phyloP scores from a whole-genome alignment of 2,113 vertebrate genomes.

The Bubo blakistoni region DNA sequence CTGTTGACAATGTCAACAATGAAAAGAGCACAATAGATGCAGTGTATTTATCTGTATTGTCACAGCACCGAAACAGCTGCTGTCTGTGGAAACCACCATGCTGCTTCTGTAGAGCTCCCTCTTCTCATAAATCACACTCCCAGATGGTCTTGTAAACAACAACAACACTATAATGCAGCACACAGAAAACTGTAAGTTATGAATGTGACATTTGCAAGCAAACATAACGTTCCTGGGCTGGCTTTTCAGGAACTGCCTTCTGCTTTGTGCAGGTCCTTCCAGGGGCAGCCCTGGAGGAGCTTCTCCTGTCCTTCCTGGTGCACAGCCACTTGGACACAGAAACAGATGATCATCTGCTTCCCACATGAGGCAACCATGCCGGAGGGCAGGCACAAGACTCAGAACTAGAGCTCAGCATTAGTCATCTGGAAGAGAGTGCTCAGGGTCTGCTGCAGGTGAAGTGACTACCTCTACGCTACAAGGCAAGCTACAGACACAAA shows the following conservation, averaged over 20 bases:
- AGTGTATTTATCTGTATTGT: slow-evolving; percentile 48
- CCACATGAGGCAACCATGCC: not conserved
- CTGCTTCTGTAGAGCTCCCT: not conserved
- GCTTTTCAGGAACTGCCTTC: not conserved
- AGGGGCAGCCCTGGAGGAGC: not conserved
- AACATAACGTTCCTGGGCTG: not conserved
- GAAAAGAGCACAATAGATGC: slow-evolving; percentile 52
- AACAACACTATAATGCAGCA: not conserved
- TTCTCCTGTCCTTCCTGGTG: not conserved
- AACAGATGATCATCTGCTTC: not conserved
- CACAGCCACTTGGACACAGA: not conserved
- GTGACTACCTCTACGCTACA: fast-evolving
- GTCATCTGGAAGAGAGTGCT: not conserved
- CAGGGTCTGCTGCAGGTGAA: not conserved
- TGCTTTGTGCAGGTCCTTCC: not conserved
- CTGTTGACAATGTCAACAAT: slow-evolving; percentile 61
- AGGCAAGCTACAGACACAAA: not conserved
- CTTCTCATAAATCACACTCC: slow-evolving; percentile 13
- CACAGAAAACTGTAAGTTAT: not conserved
- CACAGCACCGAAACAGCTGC: slow-evolving; percentile 46
- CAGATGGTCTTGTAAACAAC: slow-evolving; percentile 37
- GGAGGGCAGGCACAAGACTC: not conserved
- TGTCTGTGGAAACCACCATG: slow-evolving; percentile 20
- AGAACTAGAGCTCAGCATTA: not conserved
- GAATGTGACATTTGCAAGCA: not conserved